Base-by-base conservation (phyloP, 2,113 vertebrate genomes). In the Carassius auratus region DNA sequence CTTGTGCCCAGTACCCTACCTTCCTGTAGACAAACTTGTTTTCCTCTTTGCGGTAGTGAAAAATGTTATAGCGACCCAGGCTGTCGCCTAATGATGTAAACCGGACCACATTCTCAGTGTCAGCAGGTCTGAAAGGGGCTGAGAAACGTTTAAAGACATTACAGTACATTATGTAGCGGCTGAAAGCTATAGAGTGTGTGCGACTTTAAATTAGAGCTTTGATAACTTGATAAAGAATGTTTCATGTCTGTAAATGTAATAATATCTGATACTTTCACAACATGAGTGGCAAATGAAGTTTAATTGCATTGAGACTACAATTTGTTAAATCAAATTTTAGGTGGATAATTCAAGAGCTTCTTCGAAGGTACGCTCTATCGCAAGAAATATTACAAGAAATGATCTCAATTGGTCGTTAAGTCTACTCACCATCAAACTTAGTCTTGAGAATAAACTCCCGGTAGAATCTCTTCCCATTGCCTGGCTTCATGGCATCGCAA, bases 51-150 rank as follows among this genome's bases (percentile, higher is more conserved):
- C 96, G 96, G 77, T 97, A 99, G 92, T 97, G 97, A 92, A 99
- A 99, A 90, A 99, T 98, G 91, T 99, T 99, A 94, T 99, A 99
- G 59, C 97, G 97, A 14, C 98, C 98, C 0, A 99, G 96, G 38
- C 97, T 97, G 12, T 99, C 98, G 0, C 98, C 98, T 0, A 95
- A 97, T 84, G 91, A 88, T 87, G 99, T 98, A n/a, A 99, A 99
- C 62, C 96, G 95, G 50, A 99, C 96, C 0, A 95, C 45, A 0
- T 96, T 97, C 66, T 96, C 93, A 0, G 96, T 97, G 90, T 98
- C 98, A 0, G 95, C 94, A 0, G 97, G 97, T 59, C 96, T 96
- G 89, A 99, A 99, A 0, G 98, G 98, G n/a, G 97, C 98, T 99
- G 86, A 66, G 75, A 90, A 62, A 81, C 50, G 36, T 83, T 59